Conservation (phyloP, 2,113 vertebrate species). For the Callipepla californica region DNA sequence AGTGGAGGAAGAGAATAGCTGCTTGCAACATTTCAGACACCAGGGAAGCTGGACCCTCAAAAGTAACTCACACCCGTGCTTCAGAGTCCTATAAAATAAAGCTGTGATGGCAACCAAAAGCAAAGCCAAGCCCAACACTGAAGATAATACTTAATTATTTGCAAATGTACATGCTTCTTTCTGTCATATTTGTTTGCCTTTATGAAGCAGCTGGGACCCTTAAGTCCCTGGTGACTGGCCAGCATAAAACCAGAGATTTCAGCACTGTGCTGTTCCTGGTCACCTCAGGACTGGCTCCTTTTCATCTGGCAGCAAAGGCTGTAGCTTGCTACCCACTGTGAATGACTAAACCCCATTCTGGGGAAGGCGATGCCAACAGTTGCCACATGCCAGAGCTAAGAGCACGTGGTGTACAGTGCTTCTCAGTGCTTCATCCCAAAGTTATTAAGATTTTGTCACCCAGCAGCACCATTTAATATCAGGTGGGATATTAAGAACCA, state of each 20-base stretch:
- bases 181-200: neutral
- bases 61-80: neutral
- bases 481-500: too few relatives aligned
- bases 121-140: neutral
- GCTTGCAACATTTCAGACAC: neutral
- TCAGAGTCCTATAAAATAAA: slow-evolving; percentile 1
- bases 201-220: slow-evolving; percentile 32
- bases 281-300: neutral
- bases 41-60: neutral
- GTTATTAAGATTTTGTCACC: neutral
- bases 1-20: neutral
- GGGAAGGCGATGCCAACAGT: neutral
- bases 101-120: neutral
- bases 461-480: neutral
- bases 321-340: neutral
- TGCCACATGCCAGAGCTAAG: neutral
- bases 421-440: neutral
- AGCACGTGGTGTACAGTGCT: neutral
- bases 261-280: neutral
- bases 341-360: neutral
- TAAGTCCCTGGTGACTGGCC: neutral
- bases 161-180: slow-evolving; percentile 7
- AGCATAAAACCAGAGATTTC: neutral
- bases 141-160: slow-evolving; percentile 9
- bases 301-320: neutral